Evolutionary conservation across 2,797 vertebrate species (phyloP).

Genomic region (Gephyroberyx darwinii): DNA sequence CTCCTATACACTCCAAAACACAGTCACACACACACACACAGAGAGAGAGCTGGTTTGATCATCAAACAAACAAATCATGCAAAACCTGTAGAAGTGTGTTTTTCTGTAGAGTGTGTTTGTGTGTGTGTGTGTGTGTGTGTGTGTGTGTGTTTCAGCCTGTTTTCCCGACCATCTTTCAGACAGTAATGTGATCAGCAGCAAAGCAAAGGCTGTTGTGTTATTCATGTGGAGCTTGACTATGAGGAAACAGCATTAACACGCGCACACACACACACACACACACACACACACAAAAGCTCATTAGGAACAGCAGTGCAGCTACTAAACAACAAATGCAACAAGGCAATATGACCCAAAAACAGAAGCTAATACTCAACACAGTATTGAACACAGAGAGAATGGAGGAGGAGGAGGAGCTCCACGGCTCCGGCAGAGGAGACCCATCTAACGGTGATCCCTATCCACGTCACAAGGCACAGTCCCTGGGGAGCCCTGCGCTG

Average conservation of each 20-base stretch:
- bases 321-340: slow-evolving; percentile 60
- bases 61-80: slow-evolving; percentile 9
- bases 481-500: slow-evolving; percentile 25
- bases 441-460: not conserved
- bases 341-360: slow-evolving; percentile 73
- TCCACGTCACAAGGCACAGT: not conserved
- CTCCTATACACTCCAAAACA: slow-evolving; percentile 15
- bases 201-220: slow-evolving; percentile 55
- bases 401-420: slow-evolving; percentile 15
- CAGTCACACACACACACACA: slow-evolving; percentile 14
- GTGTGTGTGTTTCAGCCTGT: slow-evolving; percentile 24
- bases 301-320: slow-evolving; percentile 57
- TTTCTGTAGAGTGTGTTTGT: not conserved
- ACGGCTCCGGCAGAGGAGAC: slow-evolving; percentile 1
- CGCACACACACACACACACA: slow-evolving; percentile 14
- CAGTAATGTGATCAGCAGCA: slow-evolving; percentile 63
- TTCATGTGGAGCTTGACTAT: slow-evolving; percentile 61
- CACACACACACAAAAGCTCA: slow-evolving; percentile 54
- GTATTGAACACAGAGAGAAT: not conserved
- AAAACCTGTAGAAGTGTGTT: slow-evolving; percentile 13
- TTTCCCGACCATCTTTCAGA: slow-evolving; percentile 61
- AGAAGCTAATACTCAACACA: slow-evolving; percentile 67
- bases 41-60: slow-evolving; percentile 22
- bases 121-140: slow-evolving; percentile 7
- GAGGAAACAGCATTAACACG: slow-evolving; percentile 41